Base-by-base conservation (phyloP, 2,797 vertebrate genomes). In the Alcedo quadribrachys region DNA sequence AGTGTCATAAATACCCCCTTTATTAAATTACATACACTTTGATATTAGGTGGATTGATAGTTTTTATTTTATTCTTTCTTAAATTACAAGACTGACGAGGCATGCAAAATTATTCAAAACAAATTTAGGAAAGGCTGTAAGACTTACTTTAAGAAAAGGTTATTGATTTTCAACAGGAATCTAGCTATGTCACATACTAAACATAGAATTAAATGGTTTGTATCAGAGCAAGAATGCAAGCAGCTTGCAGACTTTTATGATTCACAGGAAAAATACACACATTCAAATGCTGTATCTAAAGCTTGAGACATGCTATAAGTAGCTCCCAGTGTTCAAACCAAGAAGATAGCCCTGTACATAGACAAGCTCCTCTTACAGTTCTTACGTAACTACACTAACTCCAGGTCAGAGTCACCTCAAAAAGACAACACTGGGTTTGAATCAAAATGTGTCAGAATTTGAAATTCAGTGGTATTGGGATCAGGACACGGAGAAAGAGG, bases 131-230 rank as follows among this genome's bases (percentile, higher is more conserved):
- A 94, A 96, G 94, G 86, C 94, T 96, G 87, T 86, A 95, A 95
- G 94, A 89, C 79, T 95, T 90, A 71, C 46, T 93, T 95, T 90
- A 88, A 84, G 71, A 86, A 86, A 79, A 93, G 15, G 4, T 83
- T 96, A 96, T 94, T 93, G 94, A 97, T 96, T 96, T 95, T 94
- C 84, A 94, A 91, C 89, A 88, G 95, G 93, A 94, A 91, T 96
- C 77, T 90, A 93, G 91, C 95, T 88, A 94, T 90, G 93, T 90
- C 94, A 94, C 79, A 82, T 86, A 91, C 53, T 89, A 95, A 91
- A 89, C 95, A 95, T 61, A 63, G 40, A 53, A 87, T 87, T 87
- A 96, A 94, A 92, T 91, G 77, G 61, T 96, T 97, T 91, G 32
- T 76, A 70, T 87, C 87, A 86, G 37, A 35, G 45, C 61, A 86